A percentile compares a stretch with the other conserved stretches of the same genome.
Evolutionary conservation across 2,113 vertebrate species (phyloP).

Genomic region (Charina bottae): DNA sequence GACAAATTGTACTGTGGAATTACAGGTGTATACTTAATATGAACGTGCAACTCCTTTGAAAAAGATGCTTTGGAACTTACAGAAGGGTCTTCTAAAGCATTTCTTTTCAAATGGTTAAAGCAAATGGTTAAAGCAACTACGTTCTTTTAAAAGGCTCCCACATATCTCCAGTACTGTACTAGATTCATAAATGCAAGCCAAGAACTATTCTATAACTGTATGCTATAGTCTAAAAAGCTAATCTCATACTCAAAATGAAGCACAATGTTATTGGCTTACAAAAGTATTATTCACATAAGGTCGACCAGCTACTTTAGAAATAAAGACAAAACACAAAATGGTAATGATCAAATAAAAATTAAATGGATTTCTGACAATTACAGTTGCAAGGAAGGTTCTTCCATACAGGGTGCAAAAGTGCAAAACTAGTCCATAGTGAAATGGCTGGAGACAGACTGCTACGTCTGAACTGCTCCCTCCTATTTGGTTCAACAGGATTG

Average conservation of each 20-base stretch:
- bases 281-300: background rate
- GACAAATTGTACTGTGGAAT: background rate
- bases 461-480: background rate
- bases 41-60: too few species aligned
- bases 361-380: background rate
- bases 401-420: background rate
- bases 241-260: background rate
- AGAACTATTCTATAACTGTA: background rate
- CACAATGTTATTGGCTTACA: background rate
- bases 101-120: too few species aligned
- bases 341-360: background rate
- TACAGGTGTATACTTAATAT: background rate
- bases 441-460: background rate
- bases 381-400: background rate
- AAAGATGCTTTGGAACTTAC: too few species aligned
- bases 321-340: background rate
- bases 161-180: background rate
- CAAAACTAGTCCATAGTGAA: background rate
- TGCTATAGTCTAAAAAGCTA: background rate
- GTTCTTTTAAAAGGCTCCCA: background rate
- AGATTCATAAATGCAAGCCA: background rate
- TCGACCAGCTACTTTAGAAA: background rate
- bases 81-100: too few species aligned
- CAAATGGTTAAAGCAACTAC: too few species aligned
- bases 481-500: background rate